phyloP scores from a whole-genome alignment of 2,797 vertebrate species.

The Caiman crocodilus region DNA sequence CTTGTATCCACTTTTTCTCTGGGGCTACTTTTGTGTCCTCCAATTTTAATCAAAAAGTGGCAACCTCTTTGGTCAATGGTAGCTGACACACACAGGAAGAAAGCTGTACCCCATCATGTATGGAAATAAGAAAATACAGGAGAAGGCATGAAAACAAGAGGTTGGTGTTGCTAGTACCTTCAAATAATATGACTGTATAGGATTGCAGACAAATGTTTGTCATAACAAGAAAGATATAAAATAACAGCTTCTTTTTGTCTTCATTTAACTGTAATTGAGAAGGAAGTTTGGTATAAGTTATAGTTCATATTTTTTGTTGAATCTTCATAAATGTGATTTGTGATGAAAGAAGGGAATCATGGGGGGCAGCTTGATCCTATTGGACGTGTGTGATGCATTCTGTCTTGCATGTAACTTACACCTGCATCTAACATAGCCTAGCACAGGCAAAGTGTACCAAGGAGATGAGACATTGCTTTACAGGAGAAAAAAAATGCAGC shows the following conservation, averaged over 20 bases:
- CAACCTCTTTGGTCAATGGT: fast-evolving
- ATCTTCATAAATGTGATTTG: fast-evolving
- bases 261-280: background rate
- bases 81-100: background rate
- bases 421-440: fast-evolving
- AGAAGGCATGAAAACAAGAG: background rate
- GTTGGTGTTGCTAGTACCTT: background rate
- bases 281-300: background rate
- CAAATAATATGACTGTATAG: background rate
- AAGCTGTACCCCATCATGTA: fast-evolving
- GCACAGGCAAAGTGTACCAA: background rate
- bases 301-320: background rate
- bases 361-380: too few species aligned
- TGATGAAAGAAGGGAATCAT: fast-evolving
- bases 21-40: background rate
- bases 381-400: background rate
- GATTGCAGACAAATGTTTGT: background rate
- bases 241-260: background rate
- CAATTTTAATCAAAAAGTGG: background rate
- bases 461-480: too few species aligned
- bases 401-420: fast-evolving
- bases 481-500: background rate
- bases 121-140: background rate
- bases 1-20: background rate
- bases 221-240: background rate